Conservation (phyloP, 2,888 invertebrate species). For the Lasioglossum leucozonium region DNA sequence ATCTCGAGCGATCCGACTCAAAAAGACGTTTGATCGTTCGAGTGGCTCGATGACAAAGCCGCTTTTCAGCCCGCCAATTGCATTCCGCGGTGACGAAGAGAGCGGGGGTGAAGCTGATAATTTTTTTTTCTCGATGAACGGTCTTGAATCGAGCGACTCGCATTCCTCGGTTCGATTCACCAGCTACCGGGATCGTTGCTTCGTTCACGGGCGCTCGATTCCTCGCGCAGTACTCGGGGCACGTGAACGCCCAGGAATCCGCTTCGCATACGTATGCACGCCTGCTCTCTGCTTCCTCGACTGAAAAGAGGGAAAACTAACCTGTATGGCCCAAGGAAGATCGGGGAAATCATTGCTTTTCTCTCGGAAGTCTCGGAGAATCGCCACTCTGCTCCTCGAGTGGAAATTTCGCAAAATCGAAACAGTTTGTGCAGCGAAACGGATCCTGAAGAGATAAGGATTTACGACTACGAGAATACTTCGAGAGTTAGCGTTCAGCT, state of each 20-base stretch:
- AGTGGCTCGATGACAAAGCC: slow-evolving; percentile 33
- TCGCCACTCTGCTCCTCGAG: background rate
- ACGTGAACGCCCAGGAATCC: slow-evolving; percentile 50
- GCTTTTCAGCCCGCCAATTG: slow-evolving; percentile 37
- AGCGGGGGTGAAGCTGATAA: background rate
- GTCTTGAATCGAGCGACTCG: slow-evolving; percentile 39
- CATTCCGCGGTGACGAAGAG: background rate
- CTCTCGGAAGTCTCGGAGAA: background rate
- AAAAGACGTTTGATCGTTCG: background rate
- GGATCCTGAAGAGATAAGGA: background rate
- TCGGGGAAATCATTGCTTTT: background rate
- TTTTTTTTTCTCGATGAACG: slow-evolving; percentile 30
- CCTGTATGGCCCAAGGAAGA: slow-evolving; percentile 12
- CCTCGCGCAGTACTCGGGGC: slow-evolving; percentile 29
- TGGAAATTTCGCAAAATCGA: background rate
- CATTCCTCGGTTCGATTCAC: slow-evolving; percentile 57
- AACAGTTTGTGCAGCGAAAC: background rate
- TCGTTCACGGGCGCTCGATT: slow-evolving; percentile 56
- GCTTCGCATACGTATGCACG: slow-evolving; percentile 52
- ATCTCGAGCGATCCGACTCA: background rate
- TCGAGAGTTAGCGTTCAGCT: no score
- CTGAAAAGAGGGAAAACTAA: slow-evolving; percentile 40
- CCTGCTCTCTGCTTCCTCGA: slow-evolving; percentile 42
- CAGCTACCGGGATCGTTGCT: slow-evolving; percentile 52
- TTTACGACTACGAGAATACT: background rate